phyloP scores from a whole-genome alignment of 2,888 invertebrate genomes.

The Gari tellinella region DNA sequence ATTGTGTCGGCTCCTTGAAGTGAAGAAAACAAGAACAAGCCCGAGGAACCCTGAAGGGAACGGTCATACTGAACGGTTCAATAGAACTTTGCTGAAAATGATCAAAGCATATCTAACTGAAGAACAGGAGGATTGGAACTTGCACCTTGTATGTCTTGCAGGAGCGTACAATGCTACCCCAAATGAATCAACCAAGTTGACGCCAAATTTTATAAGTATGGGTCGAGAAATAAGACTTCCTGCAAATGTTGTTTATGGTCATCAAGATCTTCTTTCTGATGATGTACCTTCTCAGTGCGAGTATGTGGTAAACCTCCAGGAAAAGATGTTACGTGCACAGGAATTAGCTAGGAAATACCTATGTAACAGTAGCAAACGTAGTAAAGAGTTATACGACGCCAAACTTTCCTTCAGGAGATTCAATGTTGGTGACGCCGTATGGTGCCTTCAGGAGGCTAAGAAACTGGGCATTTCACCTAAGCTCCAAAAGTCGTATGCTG shows the following conservation, averaged over 20 bases:
- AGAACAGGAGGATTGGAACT: conserved; percentile 49
- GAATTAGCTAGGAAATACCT: conserved; percentile 35
- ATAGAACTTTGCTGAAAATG: conserved; percentile 38
- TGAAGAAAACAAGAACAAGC: conserved; percentile 38
- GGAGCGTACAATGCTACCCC: conserved; percentile 48
- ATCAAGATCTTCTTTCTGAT: too few relatives aligned
- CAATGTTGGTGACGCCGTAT: conserved; percentile 27
- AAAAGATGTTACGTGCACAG: conserved; percentile 35
- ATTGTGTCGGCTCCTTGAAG: conserved; percentile 21
- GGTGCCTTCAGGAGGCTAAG: conserved; percentile 29
- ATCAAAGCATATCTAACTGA: conserved; percentile 37
- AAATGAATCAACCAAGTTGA: conserved; percentile 39
- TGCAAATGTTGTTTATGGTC: conserved; percentile 36
- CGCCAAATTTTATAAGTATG: conserved; percentile 51
- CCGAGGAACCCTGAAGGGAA: conserved; percentile 45
- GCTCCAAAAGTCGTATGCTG: conserved; percentile 27
- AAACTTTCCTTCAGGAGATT: conserved; percentile 13
- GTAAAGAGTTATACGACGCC: conserved; percentile 19
- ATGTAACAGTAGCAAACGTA: too few relatives aligned
- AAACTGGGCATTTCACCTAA: conserved; percentile 30
- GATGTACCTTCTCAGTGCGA: too few relatives aligned
- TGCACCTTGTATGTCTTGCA: conserved; percentile 36
- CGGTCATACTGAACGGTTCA: conserved; percentile 50
- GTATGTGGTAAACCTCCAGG: conserved; percentile 15
- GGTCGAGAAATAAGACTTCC: conserved; percentile 50